phyloP scores from a whole-genome alignment of 2,888 invertebrate species.

The Macrophya alboannulata region DNA sequence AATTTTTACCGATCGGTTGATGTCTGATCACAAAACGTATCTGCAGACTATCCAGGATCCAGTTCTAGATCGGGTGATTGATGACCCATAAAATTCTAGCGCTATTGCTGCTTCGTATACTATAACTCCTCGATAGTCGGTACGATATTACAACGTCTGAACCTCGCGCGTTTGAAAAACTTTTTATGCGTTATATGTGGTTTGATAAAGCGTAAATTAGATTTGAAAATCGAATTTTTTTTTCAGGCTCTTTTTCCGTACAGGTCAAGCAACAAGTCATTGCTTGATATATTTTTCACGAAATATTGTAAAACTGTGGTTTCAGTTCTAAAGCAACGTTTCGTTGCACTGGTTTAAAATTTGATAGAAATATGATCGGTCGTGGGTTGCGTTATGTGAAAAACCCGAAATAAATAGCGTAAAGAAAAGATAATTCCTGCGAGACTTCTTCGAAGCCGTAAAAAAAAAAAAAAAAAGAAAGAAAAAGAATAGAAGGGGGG shows the following conservation, averaged over 20 bases:
- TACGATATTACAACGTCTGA: slow-evolving; percentile 25
- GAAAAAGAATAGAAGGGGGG: background rate
- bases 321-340: background rate
- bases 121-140: background rate
- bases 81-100: slow-evolving; percentile 52
- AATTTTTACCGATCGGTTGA: slow-evolving; percentile 14
- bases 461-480: background rate
- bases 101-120: slow-evolving; percentile 10
- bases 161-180: background rate
- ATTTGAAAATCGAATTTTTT: background rate
- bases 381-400: background rate
- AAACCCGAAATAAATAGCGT: slow-evolving; percentile 1
- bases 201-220: background rate
- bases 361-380: background rate
- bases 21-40: background rate
- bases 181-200: background rate
- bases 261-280: slow-evolving; percentile 27
- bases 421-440: background rate
- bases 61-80: slow-evolving; percentile 43
- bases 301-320: background rate
- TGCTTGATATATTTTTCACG: background rate
- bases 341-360: background rate
- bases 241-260: background rate
- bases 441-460: background rate
- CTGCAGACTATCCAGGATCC: slow-evolving; percentile 25